A percentile compares a stretch with the other conserved stretches of the same genome.
phyloP scores from a whole-genome alignment of 2,113 vertebrate genomes.

The Laticauda colubrina region DNA sequence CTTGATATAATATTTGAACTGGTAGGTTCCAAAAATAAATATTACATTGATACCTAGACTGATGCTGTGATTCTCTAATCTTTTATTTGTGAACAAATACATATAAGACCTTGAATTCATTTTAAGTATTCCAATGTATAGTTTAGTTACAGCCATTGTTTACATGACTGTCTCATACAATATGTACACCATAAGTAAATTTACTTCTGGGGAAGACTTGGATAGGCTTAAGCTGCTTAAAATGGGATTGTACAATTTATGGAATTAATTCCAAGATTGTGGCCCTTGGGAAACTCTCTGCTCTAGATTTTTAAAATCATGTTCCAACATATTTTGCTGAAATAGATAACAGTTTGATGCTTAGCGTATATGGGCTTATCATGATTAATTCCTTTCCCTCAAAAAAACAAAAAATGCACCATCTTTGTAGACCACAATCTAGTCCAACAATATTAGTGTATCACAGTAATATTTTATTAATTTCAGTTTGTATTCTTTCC shows the following conservation, averaged over 20 bases:
- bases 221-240: not conserved
- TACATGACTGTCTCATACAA: not conserved
- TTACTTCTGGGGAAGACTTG: not conserved
- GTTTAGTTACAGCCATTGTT: not conserved
- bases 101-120: not conserved
- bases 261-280: not conserved
- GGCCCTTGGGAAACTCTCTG: not conserved
- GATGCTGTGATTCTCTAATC: not conserved
- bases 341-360: not conserved
- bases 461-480: not conserved
- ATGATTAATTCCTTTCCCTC: not conserved
- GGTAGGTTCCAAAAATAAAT: not conserved
- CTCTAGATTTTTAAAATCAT: not conserved
- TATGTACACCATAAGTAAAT: not conserved
- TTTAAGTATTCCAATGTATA: not conserved
- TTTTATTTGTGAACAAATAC: not conserved
- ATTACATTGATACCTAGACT: not conserved
- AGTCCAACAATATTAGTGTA: not conserved
- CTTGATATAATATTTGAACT: not conserved
- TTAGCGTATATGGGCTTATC: not conserved
- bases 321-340: not conserved
- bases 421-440: not conserved
- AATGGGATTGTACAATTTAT: not conserved
- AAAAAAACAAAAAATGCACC: not conserved
- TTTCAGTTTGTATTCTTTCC: not conserved